A percentile compares a stretch with the other conserved stretches of the same genome.
These are phyloP conservation scores for Misgurnus anguillicaudatus DNA, from an alignment of 2,113 vertebrate species.

Conservation along the genomic window DNA sequence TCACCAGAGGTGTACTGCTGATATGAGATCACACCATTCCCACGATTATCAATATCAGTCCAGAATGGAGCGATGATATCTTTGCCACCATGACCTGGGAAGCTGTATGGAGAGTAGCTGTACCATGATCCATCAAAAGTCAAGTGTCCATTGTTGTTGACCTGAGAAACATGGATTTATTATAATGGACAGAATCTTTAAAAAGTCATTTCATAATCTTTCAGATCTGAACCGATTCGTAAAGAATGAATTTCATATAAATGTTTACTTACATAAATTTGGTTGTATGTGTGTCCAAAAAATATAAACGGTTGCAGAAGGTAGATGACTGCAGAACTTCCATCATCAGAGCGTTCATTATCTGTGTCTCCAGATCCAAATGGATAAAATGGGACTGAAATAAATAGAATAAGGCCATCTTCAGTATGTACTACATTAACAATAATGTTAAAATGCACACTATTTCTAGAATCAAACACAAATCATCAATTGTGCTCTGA, in stretches of 20 bases:
- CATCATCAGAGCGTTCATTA: conserved; percentile 19
- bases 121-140: conserved; percentile 27
- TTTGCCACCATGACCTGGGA: conserved; percentile 10
- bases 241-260: too few relatives aligned
- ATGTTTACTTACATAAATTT: conserved; percentile 20
- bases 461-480: too few relatives aligned
- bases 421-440: too few relatives aligned
- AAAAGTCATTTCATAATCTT: too few relatives aligned
- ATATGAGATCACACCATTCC: conserved; percentile 55
- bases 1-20: fast-evolving
- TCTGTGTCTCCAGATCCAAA: conserved; percentile 28
- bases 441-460: too few relatives aligned
- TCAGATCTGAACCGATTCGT: too few relatives aligned
- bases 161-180: conserved; percentile 21
- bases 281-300: conserved; percentile 16
- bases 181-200: too few relatives aligned
- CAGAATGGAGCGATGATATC: conserved; percentile 57
- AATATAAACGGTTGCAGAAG: conserved; percentile 26
- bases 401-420: too few relatives aligned
- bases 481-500: too few relatives aligned
- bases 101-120: conserved; percentile 5
- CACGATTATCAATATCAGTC: conserved; percentile 52
- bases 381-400: conserved; percentile 21
- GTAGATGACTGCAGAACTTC: conserved; percentile 28
- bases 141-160: conserved; percentile 49